phyloP scores from a whole-genome alignment of 2,888 invertebrate genomes.

The Sceliomorpha sp. region DNA sequence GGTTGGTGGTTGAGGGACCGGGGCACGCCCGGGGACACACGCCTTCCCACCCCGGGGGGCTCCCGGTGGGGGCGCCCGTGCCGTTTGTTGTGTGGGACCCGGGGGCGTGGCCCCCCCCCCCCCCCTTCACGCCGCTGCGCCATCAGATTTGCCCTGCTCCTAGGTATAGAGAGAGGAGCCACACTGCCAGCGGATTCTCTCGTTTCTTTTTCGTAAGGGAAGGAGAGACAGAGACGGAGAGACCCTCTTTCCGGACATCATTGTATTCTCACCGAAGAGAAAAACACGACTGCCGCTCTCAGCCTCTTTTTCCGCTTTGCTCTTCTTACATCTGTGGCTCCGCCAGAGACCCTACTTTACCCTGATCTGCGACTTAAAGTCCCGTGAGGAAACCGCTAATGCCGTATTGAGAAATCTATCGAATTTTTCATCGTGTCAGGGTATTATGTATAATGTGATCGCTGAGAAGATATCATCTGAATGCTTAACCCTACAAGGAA shows the following conservation, averaged over 20 bases:
- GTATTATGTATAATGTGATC: conserved; percentile 41
- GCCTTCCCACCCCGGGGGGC: too few species aligned
- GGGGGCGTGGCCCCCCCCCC: too few species aligned
- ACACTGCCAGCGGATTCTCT: conserved; percentile 65
- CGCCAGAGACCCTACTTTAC: conserved; percentile 52
- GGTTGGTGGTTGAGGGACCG: too few species aligned
- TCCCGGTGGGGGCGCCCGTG: too few species aligned
- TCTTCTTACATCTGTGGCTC: conserved; percentile 53
- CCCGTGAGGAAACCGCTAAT: conserved; percentile 57
- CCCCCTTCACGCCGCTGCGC: conserved; percentile 46
- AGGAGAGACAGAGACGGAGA: conserved; percentile 23
- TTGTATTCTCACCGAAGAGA: conserved; percentile 68
- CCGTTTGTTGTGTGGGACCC: too few species aligned
- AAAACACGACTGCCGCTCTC: conserved; percentile 61
- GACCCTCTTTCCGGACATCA: conserved; percentile 67
- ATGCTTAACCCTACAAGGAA: conserved; percentile 32
- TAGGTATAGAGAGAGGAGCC: conserved; percentile 60
- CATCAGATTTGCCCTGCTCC: conserved; percentile 67
- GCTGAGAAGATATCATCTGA: conserved; percentile 35
- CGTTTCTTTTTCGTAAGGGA: conserved; percentile 61
- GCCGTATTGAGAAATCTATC: conserved; percentile 55
- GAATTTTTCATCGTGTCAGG: conserved; percentile 54
- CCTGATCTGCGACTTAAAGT: conserved; percentile 51
- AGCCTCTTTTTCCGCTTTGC: conserved; percentile 57
- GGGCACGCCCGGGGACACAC: too few species aligned